Conservation (phyloP, 2,113 vertebrate species). For the Corythaixoides concolor region DNA sequence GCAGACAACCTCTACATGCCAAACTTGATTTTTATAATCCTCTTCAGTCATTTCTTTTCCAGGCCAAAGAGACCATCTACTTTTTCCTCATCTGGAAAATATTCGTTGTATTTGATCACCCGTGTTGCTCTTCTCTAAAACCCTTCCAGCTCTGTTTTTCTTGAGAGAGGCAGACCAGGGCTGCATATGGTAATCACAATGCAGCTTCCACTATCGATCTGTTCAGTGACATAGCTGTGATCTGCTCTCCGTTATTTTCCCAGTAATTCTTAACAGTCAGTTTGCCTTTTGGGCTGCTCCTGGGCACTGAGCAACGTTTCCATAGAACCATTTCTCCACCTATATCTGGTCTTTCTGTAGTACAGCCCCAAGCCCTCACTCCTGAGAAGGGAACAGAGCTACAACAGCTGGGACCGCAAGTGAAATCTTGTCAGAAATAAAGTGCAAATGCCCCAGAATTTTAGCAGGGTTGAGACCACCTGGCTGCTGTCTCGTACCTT, state of each 20-base stretch:
- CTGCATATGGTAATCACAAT: not conserved
- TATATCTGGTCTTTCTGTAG: not conserved
- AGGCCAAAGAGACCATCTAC: not conserved
- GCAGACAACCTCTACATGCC: not conserved
- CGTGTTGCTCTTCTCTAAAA: constrained; percentile 35
- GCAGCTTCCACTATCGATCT: not conserved
- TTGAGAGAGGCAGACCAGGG: not conserved
- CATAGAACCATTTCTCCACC: not conserved
- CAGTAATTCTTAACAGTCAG: constrained; percentile 22
- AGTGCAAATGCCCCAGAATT: not conserved
- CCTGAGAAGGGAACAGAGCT: not conserved
- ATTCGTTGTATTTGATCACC: constrained; percentile 27
- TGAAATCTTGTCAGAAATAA: not conserved
- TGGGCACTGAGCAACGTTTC: not conserved
- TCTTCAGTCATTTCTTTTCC: constrained; percentile 10
- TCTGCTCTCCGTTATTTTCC: constrained; percentile 40
- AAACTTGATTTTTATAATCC: not conserved
- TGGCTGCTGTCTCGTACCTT: not conserved
- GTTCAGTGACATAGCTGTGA: not conserved
- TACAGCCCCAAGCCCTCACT: not conserved
- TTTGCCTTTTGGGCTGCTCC: constrained; percentile 35
- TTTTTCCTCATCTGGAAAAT: constrained; percentile 43
- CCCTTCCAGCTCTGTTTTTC: constrained; percentile 17
- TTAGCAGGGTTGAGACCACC: not conserved
- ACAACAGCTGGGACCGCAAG: not conserved